Base-by-base conservation (phyloP, 1,140 invertebrate species). In the Colletes latitarsis region DNA sequence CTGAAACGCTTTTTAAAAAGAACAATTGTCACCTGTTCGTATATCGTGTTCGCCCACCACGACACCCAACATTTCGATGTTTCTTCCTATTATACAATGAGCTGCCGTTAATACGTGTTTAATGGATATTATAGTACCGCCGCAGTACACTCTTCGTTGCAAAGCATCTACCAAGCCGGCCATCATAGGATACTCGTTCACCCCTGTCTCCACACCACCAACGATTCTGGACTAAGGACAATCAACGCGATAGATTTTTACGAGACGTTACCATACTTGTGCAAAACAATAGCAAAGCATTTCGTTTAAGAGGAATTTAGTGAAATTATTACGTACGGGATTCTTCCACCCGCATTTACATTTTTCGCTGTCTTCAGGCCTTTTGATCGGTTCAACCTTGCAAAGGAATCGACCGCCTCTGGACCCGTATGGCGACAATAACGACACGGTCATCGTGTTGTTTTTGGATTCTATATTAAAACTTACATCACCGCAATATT, bases 131-230 rank as follows among this genome's bases (percentile, higher is more conserved):
- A 97, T 95, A 1, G 94, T 94, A 0, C 92, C 95, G 0, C 96
- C 96, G 86, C 96, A 97, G 81, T 94, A 94, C 0, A 95, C 80
- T 0, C 82, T 43, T 6, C 60, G 66, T 3, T 81, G 72, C 3
- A 79, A 62, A 19, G 88, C 58, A 82, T 95, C 94, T 0, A 95
- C 89, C 0, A 96, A 52, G 17, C 90, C 95, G 0, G 92, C 95
- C 95, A 96, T 96, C 94, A 95, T 95, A 0, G 95, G 95, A 89
- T 91, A 96, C 88, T 96, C 96, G 83, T 96, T 95, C 0, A 95
- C 90, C 5, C 89, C 93, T 0, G 96, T 94, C 69, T 94, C 90
- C 4, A 82, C 69, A 2, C 96, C 96, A 4, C 95, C 95, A 1
- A 96, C 95, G 71, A 96, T 96, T 79, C 94, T 93, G 0, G 89